Conservation (phyloP, 2,888 invertebrate genomes). For the Chloroclysta siterata region DNA sequence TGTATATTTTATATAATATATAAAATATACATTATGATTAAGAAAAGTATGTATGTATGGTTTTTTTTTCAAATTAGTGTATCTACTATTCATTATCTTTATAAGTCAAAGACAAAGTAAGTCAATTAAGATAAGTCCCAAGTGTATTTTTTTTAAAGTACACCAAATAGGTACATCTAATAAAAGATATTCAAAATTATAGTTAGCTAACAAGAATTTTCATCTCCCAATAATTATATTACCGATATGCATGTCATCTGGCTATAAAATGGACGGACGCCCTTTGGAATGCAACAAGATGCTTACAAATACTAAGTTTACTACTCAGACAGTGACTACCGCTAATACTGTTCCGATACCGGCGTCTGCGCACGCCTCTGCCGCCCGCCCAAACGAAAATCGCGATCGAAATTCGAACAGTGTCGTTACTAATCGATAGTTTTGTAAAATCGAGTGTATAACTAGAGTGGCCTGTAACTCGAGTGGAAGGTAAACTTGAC, state of each 20-base stretch:
- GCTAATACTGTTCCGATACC: slow-evolving; percentile 71
- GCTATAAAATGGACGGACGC: slow-evolving; percentile 39
- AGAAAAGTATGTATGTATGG: too few species aligned
- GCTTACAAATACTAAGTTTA: slow-evolving; percentile 70
- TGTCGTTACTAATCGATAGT: slow-evolving; percentile 25
- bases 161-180: too few species aligned
- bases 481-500: slow-evolving; percentile 52
- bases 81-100: too few species aligned
- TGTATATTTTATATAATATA: too few species aligned
- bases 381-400: slow-evolving; percentile 73
- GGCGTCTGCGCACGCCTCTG: slow-evolving; percentile 78
- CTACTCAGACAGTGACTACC: slow-evolving; percentile 55
- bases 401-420: slow-evolving; percentile 35
- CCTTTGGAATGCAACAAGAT: slow-evolving; percentile 62
- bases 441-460: slow-evolving; percentile 40
- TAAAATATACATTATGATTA: too few species aligned
- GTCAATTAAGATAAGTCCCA: too few species aligned
- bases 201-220: slow-evolving; percentile 3
- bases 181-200: too few species aligned
- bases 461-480: slow-evolving; percentile 52
- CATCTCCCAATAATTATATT: slow-evolving; percentile 21
- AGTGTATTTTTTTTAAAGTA: too few species aligned
- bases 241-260: slow-evolving; percentile 26
- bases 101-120: too few species aligned
- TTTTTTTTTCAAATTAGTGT: too few species aligned